A percentile compares a stretch with the other conserved stretches of the same genome.
Conservation (phyloP, 1,140 invertebrate genomes). For the Periplaneta americana region DNA sequence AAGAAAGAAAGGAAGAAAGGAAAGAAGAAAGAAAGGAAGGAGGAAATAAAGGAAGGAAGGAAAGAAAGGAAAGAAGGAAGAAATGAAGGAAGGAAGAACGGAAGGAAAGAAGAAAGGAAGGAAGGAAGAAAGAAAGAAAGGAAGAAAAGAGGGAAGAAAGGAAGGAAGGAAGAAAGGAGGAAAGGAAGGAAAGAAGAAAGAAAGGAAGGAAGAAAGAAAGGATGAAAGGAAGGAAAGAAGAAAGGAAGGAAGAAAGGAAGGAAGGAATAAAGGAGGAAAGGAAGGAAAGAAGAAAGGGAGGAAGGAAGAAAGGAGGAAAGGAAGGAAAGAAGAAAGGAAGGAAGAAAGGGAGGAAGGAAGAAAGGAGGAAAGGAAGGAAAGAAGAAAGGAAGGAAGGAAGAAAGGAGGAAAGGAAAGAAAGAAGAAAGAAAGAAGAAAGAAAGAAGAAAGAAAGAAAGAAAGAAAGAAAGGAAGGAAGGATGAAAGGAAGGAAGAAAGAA, state of each 20-base stretch:
- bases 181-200: not conserved
- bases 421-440: not conserved
- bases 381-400: not conserved
- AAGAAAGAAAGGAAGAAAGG: not conserved
- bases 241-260: not conserved
- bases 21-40: not conserved
- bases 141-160: not conserved
- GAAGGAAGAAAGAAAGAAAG: not conserved
- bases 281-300: not conserved
- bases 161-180: not conserved
- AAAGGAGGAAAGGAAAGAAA: not conserved
- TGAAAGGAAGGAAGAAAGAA: too few relatives aligned
- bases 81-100: not conserved
- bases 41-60: not conserved
- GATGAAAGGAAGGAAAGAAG: not conserved
- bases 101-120: not conserved
- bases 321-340: not conserved
- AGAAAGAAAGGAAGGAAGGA: too few relatives aligned
- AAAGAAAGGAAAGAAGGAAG: not conserved
- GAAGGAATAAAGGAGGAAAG: not conserved
- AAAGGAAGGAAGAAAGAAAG: not conserved
- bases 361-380: not conserved
- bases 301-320: not conserved
- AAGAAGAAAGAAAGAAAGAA: not conserved
- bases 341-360: not conserved